These are phyloP conservation scores for Drosophila neocordata DNA, from an alignment of 1,140 invertebrate species.

Conservation along the genomic window DNA sequence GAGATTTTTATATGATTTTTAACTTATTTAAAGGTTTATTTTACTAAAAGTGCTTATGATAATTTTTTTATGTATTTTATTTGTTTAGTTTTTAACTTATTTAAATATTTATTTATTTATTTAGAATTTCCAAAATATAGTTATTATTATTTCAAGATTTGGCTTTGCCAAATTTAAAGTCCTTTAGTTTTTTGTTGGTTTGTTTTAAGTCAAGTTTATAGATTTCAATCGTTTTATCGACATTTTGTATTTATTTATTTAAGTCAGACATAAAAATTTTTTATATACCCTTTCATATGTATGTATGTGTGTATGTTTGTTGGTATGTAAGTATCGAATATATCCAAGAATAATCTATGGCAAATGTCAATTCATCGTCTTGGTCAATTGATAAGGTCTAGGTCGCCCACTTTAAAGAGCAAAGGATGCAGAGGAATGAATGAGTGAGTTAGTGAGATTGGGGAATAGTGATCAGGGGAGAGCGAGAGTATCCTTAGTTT, in stretches of 20 bases:
- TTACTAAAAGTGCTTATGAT: no score
- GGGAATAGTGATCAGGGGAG: slow-evolving; percentile 12
- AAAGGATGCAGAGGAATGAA: neutral
- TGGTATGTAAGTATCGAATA: no score
- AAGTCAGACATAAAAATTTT: neutral
- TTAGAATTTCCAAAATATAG: no score
- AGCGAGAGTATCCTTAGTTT: neutral
- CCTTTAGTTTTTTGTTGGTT: neutral
- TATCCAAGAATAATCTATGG: slow-evolving; percentile 20
- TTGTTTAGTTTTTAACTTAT: no score
- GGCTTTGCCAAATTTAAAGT: neutral
- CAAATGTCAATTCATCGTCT: slow-evolving; percentile 38
- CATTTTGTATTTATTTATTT: neutral
- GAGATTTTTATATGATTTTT: no score
- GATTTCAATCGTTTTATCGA: neutral
- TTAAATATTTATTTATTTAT: no score
- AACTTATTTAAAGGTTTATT: no score
- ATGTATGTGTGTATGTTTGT: neutral
- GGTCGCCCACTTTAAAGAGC: slow-evolving; percentile 58
- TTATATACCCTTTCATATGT: neutral
- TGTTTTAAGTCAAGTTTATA: neutral
- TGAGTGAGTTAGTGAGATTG: no score
- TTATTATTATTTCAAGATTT: neutral
- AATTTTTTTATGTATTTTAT: no score
- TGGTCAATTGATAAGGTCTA: slow-evolving; percentile 50